Evolutionary conservation across 2,113 vertebrate genomes (phyloP).

Genomic region (Chinchilla lanigera): DNA sequence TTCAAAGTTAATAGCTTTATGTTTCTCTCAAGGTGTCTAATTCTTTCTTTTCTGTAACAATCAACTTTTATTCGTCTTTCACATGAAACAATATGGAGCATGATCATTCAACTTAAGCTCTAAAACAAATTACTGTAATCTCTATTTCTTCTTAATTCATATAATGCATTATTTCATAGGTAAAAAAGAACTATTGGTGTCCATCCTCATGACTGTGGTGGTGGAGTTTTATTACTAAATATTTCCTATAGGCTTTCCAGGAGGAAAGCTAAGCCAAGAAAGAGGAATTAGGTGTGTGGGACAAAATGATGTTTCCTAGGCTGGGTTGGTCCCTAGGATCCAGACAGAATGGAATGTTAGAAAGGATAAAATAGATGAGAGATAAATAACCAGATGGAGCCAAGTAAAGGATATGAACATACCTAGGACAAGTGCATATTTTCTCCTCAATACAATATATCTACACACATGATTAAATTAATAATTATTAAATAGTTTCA

Average conservation of each 20-base stretch:
- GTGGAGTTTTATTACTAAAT: background rate
- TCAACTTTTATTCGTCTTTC: background rate
- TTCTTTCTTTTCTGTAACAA: background rate
- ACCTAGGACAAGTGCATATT: background rate
- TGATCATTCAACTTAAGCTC: background rate
- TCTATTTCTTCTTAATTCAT: background rate
- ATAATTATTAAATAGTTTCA: constrained; percentile 3
- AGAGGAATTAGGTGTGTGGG: background rate
- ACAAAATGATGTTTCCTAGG: background rate
- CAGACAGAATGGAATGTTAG: background rate
- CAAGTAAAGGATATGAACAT: background rate
- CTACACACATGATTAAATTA: background rate
- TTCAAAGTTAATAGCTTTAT: background rate
- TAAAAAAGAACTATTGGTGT: background rate
- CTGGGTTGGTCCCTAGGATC: background rate
- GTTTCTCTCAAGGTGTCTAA: background rate
- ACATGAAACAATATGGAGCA: background rate
- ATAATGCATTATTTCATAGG: background rate
- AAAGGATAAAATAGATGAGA: background rate
- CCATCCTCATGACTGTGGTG: background rate
- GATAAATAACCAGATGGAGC: background rate
- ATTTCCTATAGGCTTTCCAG: background rate
- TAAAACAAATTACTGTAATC: background rate
- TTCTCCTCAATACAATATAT: background rate
- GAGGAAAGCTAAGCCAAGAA: background rate